A percentile compares a stretch with the other conserved stretches of the same genome.
Conservation (phyloP, 2,888 invertebrate genomes). For the Meteorus cinctellus region DNA sequence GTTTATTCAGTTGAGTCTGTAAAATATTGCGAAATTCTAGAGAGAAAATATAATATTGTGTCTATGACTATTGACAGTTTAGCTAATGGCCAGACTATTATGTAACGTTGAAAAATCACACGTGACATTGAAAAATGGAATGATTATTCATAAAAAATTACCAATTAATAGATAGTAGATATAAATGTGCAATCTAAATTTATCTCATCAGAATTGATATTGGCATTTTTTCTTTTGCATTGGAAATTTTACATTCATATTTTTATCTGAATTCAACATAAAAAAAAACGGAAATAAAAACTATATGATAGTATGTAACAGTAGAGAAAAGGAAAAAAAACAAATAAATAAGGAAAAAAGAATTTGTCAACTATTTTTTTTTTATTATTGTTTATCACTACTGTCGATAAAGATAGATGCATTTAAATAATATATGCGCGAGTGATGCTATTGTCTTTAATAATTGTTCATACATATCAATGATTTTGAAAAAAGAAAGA, state of each 20-base stretch:
- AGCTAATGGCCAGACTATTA: neutral
- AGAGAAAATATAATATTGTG: neutral
- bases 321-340: neutral
- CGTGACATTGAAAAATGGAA: neutral
- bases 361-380: neutral
- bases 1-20: neutral
- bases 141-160: neutral
- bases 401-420: neutral
- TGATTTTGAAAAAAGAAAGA: neutral
- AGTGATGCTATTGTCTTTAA: neutral
- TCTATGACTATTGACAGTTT: neutral
- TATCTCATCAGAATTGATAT: neutral
- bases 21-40: neutral
- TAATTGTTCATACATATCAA: constrained; percentile 3
- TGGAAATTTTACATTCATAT: neutral
- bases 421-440: neutral
- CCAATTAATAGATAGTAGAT: neutral
- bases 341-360: neutral
- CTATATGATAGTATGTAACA: neutral
- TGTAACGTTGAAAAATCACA: neutral
- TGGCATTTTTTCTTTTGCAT: neutral
- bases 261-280: neutral
- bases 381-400: neutral
- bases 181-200: neutral
- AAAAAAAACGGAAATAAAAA: neutral